Percentiles rank a stretch among this genome's conserved stretches.
These are phyloP conservation scores for Mythimna impura DNA, from an alignment of 2,888 invertebrate genomes.

Conservation along the genomic window DNA sequence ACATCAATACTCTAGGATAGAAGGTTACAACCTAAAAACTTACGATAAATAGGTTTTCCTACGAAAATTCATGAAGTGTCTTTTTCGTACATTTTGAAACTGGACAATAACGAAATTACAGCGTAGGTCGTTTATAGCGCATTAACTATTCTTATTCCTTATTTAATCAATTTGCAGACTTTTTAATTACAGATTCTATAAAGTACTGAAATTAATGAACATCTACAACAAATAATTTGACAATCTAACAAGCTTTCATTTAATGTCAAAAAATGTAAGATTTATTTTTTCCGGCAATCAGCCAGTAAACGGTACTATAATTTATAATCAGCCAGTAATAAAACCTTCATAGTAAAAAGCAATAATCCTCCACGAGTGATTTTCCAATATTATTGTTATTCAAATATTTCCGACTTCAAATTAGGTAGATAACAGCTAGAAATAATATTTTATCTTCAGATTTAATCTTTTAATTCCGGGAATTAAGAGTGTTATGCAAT, in stretches of 20 bases:
- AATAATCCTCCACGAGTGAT: constrained; percentile 21
- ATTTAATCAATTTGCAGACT: neutral
- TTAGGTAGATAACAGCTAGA: constrained; percentile 4
- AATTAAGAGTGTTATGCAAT: neutral
- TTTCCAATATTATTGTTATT: constrained; percentile 4
- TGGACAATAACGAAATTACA: neutral
- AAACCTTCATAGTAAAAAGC: constrained; percentile 19
- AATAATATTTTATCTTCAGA: constrained; percentile 1
- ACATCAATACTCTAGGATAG: neutral
- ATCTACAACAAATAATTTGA: neutral
- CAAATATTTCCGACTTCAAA: constrained; percentile 8
- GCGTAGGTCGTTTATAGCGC: neutral
- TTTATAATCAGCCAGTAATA: constrained; percentile 30
- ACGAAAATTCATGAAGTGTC: constrained; percentile 5
- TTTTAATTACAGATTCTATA: constrained; percentile 1
- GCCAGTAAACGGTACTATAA: neutral
- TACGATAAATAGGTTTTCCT: constrained; percentile 14
- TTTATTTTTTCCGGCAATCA: constrained; percentile 16
- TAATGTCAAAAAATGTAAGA: constrained; percentile 11
- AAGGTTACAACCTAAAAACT: constrained; percentile 17
- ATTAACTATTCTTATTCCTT: neutral
- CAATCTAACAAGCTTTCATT: constrained; percentile 14
- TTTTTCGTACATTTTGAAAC: constrained; percentile 20
- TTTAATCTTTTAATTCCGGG: constrained; percentile 13
- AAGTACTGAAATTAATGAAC: neutral